Conservation (phyloP, 2,888 invertebrate genomes). For the Phyllotreta cruciferae region DNA sequence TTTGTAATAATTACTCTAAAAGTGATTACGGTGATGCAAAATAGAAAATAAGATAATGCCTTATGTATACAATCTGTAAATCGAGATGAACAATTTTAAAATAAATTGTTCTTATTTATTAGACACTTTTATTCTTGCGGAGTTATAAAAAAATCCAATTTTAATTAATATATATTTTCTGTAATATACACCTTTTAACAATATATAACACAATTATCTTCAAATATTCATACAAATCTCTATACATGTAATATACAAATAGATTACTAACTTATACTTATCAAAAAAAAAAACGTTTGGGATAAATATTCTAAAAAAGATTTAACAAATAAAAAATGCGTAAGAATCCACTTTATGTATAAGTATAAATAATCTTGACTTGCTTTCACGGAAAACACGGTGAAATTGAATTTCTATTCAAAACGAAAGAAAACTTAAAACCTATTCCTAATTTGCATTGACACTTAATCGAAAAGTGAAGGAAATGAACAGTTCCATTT, state of each 20-base stretch:
- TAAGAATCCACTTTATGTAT: conserved; percentile 34
- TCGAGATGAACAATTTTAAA: conserved; percentile 51
- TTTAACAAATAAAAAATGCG: conserved; percentile 34
- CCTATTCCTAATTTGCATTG: conserved; percentile 39
- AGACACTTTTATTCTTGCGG: background rate
- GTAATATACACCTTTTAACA: conserved; percentile 48
- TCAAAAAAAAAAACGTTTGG: conserved; percentile 28
- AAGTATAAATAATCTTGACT: conserved; percentile 47
- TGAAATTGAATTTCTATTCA: conserved; percentile 42
- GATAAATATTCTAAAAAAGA: conserved; percentile 33
- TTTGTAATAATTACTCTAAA: conserved; percentile 39
- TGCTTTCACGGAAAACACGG: conserved; percentile 53
- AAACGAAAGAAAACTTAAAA: too few relatives aligned
- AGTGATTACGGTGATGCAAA: conserved; percentile 43
- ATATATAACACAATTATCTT: conserved; percentile 45
- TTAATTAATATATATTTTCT: conserved; percentile 46
- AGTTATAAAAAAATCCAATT: conserved; percentile 21
- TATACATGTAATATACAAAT: conserved; percentile 48
- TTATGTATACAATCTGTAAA: conserved; percentile 51
- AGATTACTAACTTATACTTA: conserved; percentile 46
- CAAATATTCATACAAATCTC: conserved; percentile 47
- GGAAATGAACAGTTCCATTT: conserved; percentile 30
- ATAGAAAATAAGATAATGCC: conserved; percentile 46
- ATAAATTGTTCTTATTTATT: conserved; percentile 55
- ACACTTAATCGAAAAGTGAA: conserved; percentile 44